A percentile compares a stretch with the other conserved stretches of the same genome.
Conservation (phyloP, 2,113 vertebrate genomes). For the Eulemur macaco region DNA sequence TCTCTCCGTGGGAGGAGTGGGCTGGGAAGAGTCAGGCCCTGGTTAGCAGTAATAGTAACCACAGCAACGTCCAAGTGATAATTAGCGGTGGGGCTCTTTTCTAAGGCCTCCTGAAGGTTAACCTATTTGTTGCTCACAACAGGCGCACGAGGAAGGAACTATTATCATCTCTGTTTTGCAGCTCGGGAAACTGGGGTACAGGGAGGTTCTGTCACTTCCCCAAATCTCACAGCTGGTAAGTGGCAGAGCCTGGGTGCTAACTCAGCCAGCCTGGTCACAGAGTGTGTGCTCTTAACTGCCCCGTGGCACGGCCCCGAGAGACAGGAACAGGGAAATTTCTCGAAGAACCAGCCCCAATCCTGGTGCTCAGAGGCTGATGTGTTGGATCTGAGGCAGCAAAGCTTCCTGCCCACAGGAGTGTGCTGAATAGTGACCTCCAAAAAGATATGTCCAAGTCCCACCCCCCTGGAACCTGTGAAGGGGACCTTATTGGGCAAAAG, state of each 20-base stretch:
- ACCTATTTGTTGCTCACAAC: neutral
- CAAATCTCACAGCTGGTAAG: too few species aligned
- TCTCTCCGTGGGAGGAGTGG: neutral
- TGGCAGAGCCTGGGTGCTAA: neutral
- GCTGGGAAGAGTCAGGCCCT: neutral
- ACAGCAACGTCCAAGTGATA: fast-evolving
- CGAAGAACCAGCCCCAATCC: neutral
- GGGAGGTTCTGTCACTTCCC: too few species aligned
- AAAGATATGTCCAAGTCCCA: neutral
- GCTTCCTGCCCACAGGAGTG: fast-evolving
- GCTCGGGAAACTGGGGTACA: neutral
- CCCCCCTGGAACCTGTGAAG: neutral
- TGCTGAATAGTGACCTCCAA: neutral
- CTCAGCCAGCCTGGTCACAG: neutral
- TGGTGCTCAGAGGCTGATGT: fast-evolving
- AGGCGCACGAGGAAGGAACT: too few species aligned
- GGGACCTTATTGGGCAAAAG: neutral
- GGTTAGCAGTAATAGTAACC: too few species aligned
- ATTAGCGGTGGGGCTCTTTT: fast-evolving
- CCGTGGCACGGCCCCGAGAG: neutral
- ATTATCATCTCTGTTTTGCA: neutral
- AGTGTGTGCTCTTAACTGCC: neutral
- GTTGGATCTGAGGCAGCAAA: neutral
- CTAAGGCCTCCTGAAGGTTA: neutral
- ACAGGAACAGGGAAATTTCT: fast-evolving